A percentile compares a stretch with the other conserved stretches of the same genome.
Conservation (phyloP, 1,140 invertebrate species). For the Cydia amplana region DNA sequence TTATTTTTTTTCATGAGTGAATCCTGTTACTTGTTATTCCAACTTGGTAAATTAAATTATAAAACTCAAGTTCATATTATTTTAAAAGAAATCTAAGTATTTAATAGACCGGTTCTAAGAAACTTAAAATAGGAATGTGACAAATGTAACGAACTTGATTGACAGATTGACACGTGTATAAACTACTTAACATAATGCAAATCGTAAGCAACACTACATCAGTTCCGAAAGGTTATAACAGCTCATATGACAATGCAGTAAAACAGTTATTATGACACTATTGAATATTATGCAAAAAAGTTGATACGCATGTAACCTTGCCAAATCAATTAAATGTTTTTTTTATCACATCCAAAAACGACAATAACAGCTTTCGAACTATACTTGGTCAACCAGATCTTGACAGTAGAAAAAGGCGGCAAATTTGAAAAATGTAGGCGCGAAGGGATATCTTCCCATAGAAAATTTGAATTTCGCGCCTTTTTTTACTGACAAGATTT, state of each 20-base stretch:
- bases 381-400: no score
- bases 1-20: no score
- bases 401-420: no score
- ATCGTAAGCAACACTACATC: background rate
- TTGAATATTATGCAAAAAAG: background rate
- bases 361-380: no score
- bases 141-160: constrained; percentile 3
- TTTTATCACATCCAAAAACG: constrained; percentile 7
- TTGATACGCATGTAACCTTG: constrained; percentile 20
- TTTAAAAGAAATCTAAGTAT: background rate
- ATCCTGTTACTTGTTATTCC: no score
- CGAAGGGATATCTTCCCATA: no score
- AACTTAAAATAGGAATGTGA: background rate
- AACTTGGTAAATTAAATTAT: background rate
- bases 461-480: no score
- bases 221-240: background rate
- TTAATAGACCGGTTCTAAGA: background rate
- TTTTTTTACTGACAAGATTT: no score
- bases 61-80: background rate
- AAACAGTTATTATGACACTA: background rate
- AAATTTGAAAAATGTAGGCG: no score
- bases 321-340: background rate
- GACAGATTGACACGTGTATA: constrained; percentile 20
- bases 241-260: background rate
- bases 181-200: constrained; percentile 9